Evolutionary conservation across 2,113 vertebrate genomes (phyloP).

Genomic region (Heliornis fulica): DNA sequence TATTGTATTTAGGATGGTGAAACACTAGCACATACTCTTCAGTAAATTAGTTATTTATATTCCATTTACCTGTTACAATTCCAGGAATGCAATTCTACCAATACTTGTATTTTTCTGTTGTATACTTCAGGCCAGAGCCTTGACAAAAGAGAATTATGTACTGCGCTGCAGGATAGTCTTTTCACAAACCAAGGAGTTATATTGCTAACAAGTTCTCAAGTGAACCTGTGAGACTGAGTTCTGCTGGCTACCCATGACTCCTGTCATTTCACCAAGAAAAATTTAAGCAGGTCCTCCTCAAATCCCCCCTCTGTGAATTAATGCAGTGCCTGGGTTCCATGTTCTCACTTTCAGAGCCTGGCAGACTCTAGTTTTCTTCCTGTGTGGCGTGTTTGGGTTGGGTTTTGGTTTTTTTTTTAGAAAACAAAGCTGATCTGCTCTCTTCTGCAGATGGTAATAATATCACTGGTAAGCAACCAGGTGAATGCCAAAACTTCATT

Average conservation of each 20-base stretch:
- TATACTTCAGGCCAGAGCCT: neutral
- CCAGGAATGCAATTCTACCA: neutral
- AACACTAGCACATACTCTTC: neutral
- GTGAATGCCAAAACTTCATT: neutral
- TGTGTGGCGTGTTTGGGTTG: too few relatives aligned
- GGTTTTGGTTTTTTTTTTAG: neutral
- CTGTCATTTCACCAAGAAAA: neutral
- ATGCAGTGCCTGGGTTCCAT: neutral
- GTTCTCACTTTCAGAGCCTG: neutral
- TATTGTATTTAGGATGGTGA: neutral
- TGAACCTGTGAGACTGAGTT: neutral
- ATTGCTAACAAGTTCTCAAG: neutral
- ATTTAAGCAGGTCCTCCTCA: neutral
- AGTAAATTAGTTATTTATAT: neutral
- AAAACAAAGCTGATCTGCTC: neutral
- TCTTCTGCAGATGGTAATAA: neutral
- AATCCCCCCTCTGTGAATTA: neutral
- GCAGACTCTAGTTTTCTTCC: neutral
- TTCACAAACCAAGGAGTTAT: neutral
- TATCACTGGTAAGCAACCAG: neutral
- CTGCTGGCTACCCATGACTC: neutral
- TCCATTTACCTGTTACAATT: neutral
- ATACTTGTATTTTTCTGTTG: neutral
- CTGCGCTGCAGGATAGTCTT: neutral
- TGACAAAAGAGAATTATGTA: neutral